Conservation (phyloP, 2,113 vertebrate genomes). For the Pristiophorus japonicus region DNA sequence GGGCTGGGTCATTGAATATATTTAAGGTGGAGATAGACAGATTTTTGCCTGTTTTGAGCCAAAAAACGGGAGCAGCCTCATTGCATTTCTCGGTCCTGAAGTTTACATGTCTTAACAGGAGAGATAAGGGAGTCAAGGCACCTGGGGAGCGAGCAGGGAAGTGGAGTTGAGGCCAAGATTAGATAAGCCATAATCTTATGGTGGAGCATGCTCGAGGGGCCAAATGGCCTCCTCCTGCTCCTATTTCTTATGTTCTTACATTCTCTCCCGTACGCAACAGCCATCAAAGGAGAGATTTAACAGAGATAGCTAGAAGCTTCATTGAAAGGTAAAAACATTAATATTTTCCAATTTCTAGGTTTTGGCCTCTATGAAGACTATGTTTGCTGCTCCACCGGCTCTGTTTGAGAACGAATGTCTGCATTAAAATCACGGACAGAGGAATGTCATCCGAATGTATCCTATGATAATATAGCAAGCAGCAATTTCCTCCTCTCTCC, state of each 20-base stretch:
- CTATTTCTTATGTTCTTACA: no score
- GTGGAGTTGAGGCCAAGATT: no score
- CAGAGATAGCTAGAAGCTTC: background rate
- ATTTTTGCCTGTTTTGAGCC: no score
- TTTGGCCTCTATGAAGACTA: background rate
- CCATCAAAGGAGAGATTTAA: background rate
- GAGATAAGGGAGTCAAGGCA: no score
- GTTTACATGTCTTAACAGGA: no score
- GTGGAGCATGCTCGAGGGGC: no score
- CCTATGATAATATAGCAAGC: background rate
- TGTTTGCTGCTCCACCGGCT: background rate
- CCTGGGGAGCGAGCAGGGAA: no score
- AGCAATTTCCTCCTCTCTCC: background rate
- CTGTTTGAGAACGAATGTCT: background rate
- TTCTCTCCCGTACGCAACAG: background rate
- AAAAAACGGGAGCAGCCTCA: no score
- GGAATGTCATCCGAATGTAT: background rate
- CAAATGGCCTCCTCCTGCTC: no score
- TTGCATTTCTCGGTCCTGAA: background rate
- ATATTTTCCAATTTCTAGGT: background rate
- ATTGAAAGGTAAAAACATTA: background rate
- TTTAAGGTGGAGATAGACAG: no score
- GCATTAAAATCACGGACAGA: background rate
- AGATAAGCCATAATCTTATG: no score
- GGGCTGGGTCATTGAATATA: no score